Conservation (phyloP, 2,888 invertebrate genomes). For the Phengaris alcon region DNA sequence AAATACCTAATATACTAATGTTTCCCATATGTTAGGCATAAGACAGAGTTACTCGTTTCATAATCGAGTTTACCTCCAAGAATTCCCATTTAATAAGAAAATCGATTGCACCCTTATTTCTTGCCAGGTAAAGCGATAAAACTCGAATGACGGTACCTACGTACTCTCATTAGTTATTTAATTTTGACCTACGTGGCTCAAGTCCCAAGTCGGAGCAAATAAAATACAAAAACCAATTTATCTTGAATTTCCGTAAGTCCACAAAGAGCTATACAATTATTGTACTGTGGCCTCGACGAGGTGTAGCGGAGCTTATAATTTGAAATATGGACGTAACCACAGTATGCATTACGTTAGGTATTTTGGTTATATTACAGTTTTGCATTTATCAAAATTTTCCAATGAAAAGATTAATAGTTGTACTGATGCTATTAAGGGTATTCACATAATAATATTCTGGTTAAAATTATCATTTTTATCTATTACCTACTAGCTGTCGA, state of each 20-base stretch:
- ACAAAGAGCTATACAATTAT: conserved; percentile 20
- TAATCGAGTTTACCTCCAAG: not conserved
- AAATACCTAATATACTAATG: too few species aligned
- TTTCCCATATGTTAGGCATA: too few species aligned
- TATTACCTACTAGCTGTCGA: too few species aligned
- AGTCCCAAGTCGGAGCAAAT: conserved; percentile 10
- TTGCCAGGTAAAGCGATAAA: conserved; percentile 1
- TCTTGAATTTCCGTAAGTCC: conserved; percentile 15
- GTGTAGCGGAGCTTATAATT: conserved; percentile 16
- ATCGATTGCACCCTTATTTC: not conserved
- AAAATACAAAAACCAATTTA: conserved; percentile 19
- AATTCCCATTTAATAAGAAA: not conserved
- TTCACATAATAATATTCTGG: not conserved
- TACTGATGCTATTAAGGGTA: not conserved
- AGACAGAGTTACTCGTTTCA: not conserved
- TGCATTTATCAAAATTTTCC: not conserved
- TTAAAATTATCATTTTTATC: too few species aligned
- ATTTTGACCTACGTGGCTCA: conserved; percentile 15
- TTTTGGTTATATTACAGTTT: not conserved
- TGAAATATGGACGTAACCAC: conserved; percentile 19
- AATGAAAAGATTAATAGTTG: not conserved
- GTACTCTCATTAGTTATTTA: conserved; percentile 14
- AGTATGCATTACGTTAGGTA: not conserved
- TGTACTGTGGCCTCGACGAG: conserved; percentile 5
- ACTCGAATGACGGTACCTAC: not conserved